Base-by-base conservation (phyloP, 2,888 invertebrate species). In the Patella caerulea region DNA sequence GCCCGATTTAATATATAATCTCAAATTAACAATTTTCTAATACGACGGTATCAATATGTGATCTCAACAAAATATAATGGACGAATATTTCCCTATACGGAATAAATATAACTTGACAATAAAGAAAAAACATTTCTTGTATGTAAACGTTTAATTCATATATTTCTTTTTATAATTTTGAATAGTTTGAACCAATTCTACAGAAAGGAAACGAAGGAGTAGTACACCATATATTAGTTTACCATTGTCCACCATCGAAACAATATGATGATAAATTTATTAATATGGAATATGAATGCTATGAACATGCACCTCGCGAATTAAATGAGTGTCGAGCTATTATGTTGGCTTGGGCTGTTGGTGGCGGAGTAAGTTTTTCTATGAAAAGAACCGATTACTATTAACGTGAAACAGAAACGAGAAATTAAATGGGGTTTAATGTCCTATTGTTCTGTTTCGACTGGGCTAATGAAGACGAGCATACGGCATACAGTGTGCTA, bases 191-290 rank as follows among this genome's bases (percentile, higher is more conserved):
- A 88, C 95, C 95, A 53, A 93, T 95, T 83, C 94, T 94, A 90
- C 92, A 93, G 73, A 90, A 92, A 71, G 93, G 94, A 76, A 94
- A 94, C 88, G 93, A 93, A 80, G 94, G 94, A 0, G 93, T 95
- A 76, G 95, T 97, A 0, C 97, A 97, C 91, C 97, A 97, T 89
- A 95, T 97, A 94, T 94, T 97, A 73, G 91, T 97, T 71, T 97
- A 96, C 91, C 96, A 96, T 89, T 97, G 97, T 88, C 74, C 79
- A 1, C 78, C 72, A 3, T 65, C 78, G 12, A 76, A 74, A 2
- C 59, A 76, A n/a, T 55, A 59, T 65, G 24, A 24, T 14, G 55
- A 55, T 11, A 71, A 73, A n/a, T 56, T 79, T 11, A 75, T 77
- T 7, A 76, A 73, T 5, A 53, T 65, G 5, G 72, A 74, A n/a